Percentiles rank a stretch among this genome's conserved stretches.
phyloP scores from a whole-genome alignment of 2,113 vertebrate species.

The Siniperca knerii region DNA sequence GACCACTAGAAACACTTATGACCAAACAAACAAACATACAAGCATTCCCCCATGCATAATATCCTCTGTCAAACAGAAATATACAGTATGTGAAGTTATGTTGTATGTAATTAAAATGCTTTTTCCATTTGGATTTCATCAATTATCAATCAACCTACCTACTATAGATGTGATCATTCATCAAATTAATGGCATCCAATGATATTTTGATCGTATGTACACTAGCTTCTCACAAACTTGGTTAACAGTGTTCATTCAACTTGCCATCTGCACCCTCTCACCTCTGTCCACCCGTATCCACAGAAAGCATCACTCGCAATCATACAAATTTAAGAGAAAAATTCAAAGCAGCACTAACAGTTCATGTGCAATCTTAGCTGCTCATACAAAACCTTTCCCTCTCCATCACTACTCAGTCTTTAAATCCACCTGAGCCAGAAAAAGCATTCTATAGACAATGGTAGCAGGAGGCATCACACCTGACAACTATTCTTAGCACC shows the following conservation, averaged over 20 bases:
- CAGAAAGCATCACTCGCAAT: not conserved
- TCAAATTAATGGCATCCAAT: not conserved
- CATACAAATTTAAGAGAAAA: not conserved
- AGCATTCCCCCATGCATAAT: not conserved
- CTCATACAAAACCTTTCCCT: not conserved
- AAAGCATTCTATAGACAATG: not conserved
- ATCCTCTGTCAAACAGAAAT: not conserved
- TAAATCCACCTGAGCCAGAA: not conserved
- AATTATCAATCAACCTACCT: not conserved
- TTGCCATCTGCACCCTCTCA: not conserved
- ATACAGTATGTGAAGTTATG: not conserved
- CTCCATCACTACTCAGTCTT: not conserved
- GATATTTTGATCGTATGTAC: not conserved
- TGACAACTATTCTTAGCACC: slow-evolving; percentile 6
- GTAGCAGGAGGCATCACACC: slow-evolving; percentile 2
- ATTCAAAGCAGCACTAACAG: not conserved
- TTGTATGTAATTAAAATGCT: not conserved
- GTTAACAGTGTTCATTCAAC: not conserved
- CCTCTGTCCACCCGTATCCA: not conserved
- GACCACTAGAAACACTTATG: not conserved
- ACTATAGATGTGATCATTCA: not conserved
- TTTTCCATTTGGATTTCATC: not conserved
- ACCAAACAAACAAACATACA: not conserved
- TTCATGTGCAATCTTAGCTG: not conserved
- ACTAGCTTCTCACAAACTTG: not conserved